phyloP scores from a whole-genome alignment of 37 sponge, comb jelly and placozoan genomes.

The Spongilla lacustris region DNA sequence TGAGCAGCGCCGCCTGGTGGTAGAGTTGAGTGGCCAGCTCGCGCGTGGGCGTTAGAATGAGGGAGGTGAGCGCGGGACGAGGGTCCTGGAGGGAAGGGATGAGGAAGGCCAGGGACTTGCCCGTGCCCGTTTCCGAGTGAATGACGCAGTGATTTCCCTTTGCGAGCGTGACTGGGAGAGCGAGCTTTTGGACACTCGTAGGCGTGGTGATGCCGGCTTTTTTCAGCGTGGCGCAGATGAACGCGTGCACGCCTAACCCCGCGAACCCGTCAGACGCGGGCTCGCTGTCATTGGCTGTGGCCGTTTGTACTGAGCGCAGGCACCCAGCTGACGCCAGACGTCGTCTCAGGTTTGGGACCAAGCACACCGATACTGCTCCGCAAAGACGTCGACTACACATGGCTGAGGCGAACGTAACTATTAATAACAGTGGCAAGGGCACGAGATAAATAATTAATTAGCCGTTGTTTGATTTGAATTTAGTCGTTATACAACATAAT shows the following conservation, averaged over 20 bases:
- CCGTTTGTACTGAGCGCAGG: too few relatives aligned
- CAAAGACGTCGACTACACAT: too few relatives aligned
- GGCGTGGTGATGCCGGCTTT: conserved; percentile 36
- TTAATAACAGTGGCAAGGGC: too few relatives aligned
- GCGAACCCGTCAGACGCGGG: conserved; percentile 15
- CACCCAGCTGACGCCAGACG: too few relatives aligned
- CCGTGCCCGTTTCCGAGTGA: conserved; percentile 72
- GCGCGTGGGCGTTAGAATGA: conserved; percentile 57
- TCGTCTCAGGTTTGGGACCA: too few relatives aligned
- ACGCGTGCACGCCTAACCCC: conserved; percentile 33
- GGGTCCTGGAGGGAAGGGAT: conserved; percentile 69
- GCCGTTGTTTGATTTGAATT: too few relatives aligned
- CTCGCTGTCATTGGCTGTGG: too few relatives aligned
- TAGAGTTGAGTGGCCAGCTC: conserved; percentile 64
- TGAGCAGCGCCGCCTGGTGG: conserved; percentile 18
- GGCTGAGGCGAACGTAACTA: too few relatives aligned
- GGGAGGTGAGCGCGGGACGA: conserved; percentile 27
- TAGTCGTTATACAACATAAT: too few relatives aligned
- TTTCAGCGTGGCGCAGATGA: conserved; percentile 15
- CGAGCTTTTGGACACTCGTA: conserved; percentile 35
- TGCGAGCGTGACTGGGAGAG: conserved; percentile 46
- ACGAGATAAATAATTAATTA: too few relatives aligned
- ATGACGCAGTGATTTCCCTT: conserved; percentile 26
- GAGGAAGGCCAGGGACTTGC: conserved; percentile 68
- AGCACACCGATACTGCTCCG: too few relatives aligned